Evolutionary conservation across 1,140 invertebrate genomes (phyloP), one percentile per base, ranked within the genome.

Genomic region (Scaptomyza hsui): DNA sequence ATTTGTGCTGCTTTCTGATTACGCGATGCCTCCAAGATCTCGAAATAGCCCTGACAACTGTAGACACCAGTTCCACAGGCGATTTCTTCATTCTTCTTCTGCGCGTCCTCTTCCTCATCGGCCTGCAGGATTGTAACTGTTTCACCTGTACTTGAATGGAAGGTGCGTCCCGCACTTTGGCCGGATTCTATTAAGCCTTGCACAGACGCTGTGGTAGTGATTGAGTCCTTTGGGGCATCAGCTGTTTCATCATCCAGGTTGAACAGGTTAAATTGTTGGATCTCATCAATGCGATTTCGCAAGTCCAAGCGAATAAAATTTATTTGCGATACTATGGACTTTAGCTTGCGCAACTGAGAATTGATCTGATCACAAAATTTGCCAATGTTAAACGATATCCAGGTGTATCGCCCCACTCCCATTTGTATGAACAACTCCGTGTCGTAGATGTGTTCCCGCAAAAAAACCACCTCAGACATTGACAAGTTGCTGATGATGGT

Each of bases 371-470:
- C 71, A 10, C 94, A 93, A 83, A 95, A 98, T 52, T 97, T 95
- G 32, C 92, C 92, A 44, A 98, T 97, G 10, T 95, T 94, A 2
- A 97, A 92, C 0, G 96, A 96, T 64, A 94, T 95, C 97, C 97
- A 98, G 55, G 95, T 96, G 24, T 97, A 94, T 24, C 97, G 93
- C 4, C 94, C 95, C 0, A 96, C 90, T 5, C 97, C 97, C 19
- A 96, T 95, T 60, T 96, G 93, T 52, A 98, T 95, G 41, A 94
- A 93, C 18, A 95, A 93, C 78, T 97, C 95, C 42, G 97, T 93
- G 37, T 96, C 94, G 78, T 94, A 92, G 3, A 97, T 93, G 67
- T 94, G 94, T 0, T 93, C 92, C 57, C 94, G 95, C 72, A 96
- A 88, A 16, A 96, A 93, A 67, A 94, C 92, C 4, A 95, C 94